phyloP scores from a whole-genome alignment of 1,140 invertebrate species.

The Brachionus plicatilis region DNA sequence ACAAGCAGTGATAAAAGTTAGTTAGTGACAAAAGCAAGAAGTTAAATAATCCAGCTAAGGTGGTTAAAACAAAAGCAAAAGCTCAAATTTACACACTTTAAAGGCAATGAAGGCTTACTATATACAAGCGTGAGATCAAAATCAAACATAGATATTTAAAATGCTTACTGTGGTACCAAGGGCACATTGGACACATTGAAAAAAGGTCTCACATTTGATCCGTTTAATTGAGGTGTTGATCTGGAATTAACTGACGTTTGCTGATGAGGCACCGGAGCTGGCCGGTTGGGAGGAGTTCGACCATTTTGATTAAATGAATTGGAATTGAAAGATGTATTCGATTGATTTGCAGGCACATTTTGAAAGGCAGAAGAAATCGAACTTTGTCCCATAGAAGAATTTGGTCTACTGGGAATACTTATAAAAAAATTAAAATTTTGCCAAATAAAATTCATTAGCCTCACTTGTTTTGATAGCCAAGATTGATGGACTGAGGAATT shows the following conservation, averaged over 20 bases:
- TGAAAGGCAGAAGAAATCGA: background rate
- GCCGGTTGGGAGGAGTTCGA: background rate
- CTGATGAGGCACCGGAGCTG: background rate
- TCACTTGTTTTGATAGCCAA: background rate
- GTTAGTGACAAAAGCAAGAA: background rate
- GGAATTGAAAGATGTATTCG: background rate
- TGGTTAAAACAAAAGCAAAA: background rate
- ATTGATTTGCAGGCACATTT: background rate
- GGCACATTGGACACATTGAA: slow-evolving; percentile 12
- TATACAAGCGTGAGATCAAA: background rate
- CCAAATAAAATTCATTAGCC: background rate
- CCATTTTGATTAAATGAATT: background rate
- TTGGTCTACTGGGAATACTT: background rate
- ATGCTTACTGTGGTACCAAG: slow-evolving; percentile 17
- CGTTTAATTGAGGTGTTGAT: background rate
- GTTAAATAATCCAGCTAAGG: background rate
- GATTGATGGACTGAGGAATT: background rate
- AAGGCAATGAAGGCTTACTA: background rate
- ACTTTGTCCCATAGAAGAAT: background rate
- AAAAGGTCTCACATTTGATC: background rate
- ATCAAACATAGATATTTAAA: background rate
- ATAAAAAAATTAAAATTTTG: background rate
- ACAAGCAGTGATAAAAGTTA: background rate
- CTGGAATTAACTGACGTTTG: background rate
- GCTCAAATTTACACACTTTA: slow-evolving; percentile 4